These are phyloP conservation scores for Athene noctua DNA, from an alignment of 2,113 vertebrate genomes.

Conservation along the genomic window DNA sequence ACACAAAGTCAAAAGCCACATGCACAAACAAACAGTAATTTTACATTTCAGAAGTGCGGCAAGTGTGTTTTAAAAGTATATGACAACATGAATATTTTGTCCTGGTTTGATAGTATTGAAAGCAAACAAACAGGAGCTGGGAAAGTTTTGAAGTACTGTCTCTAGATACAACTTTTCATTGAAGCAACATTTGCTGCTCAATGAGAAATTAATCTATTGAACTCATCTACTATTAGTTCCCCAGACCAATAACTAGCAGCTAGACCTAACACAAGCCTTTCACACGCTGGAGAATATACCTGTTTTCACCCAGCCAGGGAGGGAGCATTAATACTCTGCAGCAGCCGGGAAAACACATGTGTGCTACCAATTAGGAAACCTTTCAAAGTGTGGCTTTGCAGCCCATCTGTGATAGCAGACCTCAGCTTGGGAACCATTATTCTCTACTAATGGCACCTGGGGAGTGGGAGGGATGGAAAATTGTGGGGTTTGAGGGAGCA, in stretches of 20 bases:
- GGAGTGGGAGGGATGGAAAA: background rate
- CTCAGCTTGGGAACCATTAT: constrained; percentile 24
- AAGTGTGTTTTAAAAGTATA: background rate
- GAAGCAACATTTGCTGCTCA: background rate
- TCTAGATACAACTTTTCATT: background rate
- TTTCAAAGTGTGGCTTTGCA: constrained; percentile 47
- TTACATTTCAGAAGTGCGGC: background rate
- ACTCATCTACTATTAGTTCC: background rate
- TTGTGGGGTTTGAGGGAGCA: background rate
- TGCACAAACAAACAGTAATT: rapidly evolving
- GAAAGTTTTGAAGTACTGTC: background rate
- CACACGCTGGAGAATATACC: background rate
- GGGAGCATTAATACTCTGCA: background rate
- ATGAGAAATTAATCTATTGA: background rate
- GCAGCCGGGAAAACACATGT: background rate
- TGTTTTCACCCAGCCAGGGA: background rate
- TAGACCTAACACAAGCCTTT: background rate
- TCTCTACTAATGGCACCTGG: constrained; percentile 40
- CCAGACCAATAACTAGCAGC: background rate
- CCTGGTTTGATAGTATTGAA: background rate
- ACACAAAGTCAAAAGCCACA: background rate
- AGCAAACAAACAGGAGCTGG: background rate
- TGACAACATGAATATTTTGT: background rate
- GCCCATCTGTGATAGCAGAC: constrained; percentile 23
- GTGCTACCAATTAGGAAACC: constrained; percentile 34